Conservation (phyloP, 92 coral and sea anemone species). For the Epizoanthus scotinus region DNA sequence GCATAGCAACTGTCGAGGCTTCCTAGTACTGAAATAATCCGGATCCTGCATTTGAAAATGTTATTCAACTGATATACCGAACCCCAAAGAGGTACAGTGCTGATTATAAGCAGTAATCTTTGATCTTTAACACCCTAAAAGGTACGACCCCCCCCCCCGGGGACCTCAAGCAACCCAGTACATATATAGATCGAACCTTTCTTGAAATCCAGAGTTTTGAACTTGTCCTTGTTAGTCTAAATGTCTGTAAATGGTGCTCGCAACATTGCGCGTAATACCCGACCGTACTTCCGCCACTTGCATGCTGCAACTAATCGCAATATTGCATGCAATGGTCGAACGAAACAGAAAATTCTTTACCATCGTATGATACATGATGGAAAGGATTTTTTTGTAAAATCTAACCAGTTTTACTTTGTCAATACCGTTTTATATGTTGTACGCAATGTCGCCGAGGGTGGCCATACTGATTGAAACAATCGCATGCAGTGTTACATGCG, state of each 20-base stretch:
- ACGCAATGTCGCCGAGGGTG: slow-evolving; percentile 21
- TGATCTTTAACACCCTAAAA: too few relatives aligned
- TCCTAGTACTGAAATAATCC: too few relatives aligned
- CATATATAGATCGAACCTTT: too few relatives aligned
- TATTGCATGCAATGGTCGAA: slow-evolving; percentile 16
- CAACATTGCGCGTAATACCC: neutral
- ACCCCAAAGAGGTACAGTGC: too few relatives aligned
- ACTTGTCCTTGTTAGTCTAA: too few relatives aligned
- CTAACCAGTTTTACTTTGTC: slow-evolving; percentile 13
- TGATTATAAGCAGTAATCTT: too few relatives aligned
- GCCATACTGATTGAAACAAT: slow-evolving; percentile 4
- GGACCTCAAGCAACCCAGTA: too few relatives aligned
- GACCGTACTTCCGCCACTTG: neutral
- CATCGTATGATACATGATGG: slow-evolving; percentile 19
- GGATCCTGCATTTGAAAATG: too few relatives aligned
- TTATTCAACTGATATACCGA: too few relatives aligned
- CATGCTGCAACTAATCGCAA: slow-evolving; percentile 20
- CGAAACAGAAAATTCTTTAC: slow-evolving; percentile 3
- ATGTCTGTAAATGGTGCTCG: slow-evolving; percentile 2
- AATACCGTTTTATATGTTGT: slow-evolving; percentile 5
- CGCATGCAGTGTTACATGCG: slow-evolving; percentile 4
- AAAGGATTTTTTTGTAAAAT: slow-evolving; percentile 18
- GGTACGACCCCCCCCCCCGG: too few relatives aligned
- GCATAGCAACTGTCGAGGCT: too few relatives aligned
- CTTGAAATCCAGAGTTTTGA: too few relatives aligned